Conservation (phyloP, 2,113 vertebrate species). For the Triplophysa tibetana region DNA sequence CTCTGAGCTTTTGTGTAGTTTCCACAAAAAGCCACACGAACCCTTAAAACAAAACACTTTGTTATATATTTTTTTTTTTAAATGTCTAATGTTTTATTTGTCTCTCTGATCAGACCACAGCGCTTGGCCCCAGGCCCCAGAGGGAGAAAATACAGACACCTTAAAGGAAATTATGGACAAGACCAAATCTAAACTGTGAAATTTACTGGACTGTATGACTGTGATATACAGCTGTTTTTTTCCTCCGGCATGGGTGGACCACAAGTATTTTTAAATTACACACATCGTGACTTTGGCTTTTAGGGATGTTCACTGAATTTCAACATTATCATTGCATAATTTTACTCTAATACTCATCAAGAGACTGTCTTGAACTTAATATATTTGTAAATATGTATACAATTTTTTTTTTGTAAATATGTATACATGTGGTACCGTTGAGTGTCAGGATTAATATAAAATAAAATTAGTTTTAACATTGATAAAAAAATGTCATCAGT, state of each 20-base stretch:
- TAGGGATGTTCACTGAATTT: not conserved
- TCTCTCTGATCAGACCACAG: constrained; percentile 74
- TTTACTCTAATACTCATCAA: not conserved
- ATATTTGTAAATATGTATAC: not conserved
- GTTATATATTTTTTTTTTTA: not conserved
- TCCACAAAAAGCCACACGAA: not conserved
- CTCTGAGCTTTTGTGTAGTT: not conserved
- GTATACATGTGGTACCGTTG: not conserved
- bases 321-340: not conserved
- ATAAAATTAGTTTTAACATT: not conserved
- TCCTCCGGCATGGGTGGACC: not conserved
- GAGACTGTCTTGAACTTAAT: not conserved
- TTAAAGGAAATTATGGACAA: constrained; percentile 70
- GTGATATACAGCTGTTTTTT: constrained; percentile 17
- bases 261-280: not conserved
- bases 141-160: constrained; percentile 77
- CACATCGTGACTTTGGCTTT: not conserved
- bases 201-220: not conserved
- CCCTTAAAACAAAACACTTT: not conserved
- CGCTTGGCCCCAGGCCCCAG: constrained; percentile 79
- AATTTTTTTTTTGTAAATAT: not conserved
- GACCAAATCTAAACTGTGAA: constrained; percentile 71
- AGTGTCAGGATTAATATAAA: not conserved
- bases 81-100: not conserved
- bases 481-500: not conserved